Base-by-base conservation (phyloP, 2,888 invertebrate genomes). In the Willowsia nigromaculata region DNA sequence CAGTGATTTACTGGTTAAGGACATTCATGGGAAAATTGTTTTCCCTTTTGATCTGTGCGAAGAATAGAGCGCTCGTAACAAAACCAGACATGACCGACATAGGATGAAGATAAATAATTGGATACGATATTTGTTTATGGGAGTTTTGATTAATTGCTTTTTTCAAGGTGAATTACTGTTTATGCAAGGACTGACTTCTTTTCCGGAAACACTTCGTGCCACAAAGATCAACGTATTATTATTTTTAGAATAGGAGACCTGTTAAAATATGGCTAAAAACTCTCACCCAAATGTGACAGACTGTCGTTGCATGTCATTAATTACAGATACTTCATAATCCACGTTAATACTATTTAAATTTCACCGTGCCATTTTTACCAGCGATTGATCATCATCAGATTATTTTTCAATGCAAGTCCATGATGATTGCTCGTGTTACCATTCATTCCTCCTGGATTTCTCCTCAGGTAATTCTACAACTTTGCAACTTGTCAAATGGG, bases 401-500 rank as follows among this genome's bases (percentile, higher is more conserved):
- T 37, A 37, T 30, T 65, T 65, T 30, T n/a, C n/a, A n/a, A n/a
- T n/a, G n/a, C n/a, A n/a, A n/a, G 65, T 33, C 6, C n/a, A 18
- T 68, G 68, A 18, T 68, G 68, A 68, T 74, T 74, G 74, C 50
- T 74, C 47, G 74, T 43, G 50, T 50, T 43, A 74, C 50, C 74
- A 25, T 50, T 74, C 74, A 47, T 43, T 47, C 27, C 47, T 47
- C 47, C 15, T n/a, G 22, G 74, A 30, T 91, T 85, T 90, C 76
- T 88, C 88, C 85, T 90, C 90, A 90, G 88, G 90, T 90, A 86
- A 88, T 47, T 85, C 88, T 68, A 80, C 85, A 89, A 91, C 91
- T 92, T 92, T 89, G 92, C 91, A 92, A 91, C 90, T 92, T 92
- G 92, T 92, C 92, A 92, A 92, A 91, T 89, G 90, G 80, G 92